phyloP scores from a whole-genome alignment of 2,797 vertebrate genomes.

The Chelidonichthys spinosus region DNA sequence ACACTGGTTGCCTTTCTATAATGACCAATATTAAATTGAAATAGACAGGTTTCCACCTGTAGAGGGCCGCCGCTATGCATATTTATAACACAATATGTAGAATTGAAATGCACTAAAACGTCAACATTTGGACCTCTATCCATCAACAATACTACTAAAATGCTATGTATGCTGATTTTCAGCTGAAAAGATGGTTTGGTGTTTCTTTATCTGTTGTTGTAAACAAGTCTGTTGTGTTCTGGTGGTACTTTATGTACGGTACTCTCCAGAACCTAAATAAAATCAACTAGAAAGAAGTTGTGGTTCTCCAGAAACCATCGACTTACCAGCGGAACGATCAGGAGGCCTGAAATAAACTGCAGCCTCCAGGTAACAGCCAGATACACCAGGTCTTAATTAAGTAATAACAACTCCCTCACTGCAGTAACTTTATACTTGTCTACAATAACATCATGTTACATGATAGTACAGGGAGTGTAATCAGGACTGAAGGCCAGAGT shows the following conservation, averaged over 20 bases:
- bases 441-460: constrained; percentile 44
- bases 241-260: neutral
- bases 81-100: too few species aligned
- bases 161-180: too few species aligned
- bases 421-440: constrained; percentile 47
- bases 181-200: too few species aligned
- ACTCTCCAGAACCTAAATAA: neutral
- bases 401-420: constrained; percentile 52
- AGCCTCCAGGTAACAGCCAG: constrained; percentile 8
- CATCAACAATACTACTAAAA: too few species aligned
- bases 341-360: constrained; percentile 3
- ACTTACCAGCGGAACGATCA: constrained; percentile 3
- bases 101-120: too few species aligned
- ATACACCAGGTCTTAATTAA: constrained; percentile 56
- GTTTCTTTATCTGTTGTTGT: neutral
- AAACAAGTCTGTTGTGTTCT: neutral
- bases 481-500: constrained; percentile 31
- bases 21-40: too few species aligned
- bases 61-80: too few species aligned
- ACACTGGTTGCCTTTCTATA: too few species aligned
- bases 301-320: neutral
- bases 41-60: too few species aligned
- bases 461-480: constrained; percentile 48
- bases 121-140: too few species aligned
- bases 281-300: neutral